Conservation (phyloP, 2,113 vertebrate genomes). For the Penelope pileata region DNA sequence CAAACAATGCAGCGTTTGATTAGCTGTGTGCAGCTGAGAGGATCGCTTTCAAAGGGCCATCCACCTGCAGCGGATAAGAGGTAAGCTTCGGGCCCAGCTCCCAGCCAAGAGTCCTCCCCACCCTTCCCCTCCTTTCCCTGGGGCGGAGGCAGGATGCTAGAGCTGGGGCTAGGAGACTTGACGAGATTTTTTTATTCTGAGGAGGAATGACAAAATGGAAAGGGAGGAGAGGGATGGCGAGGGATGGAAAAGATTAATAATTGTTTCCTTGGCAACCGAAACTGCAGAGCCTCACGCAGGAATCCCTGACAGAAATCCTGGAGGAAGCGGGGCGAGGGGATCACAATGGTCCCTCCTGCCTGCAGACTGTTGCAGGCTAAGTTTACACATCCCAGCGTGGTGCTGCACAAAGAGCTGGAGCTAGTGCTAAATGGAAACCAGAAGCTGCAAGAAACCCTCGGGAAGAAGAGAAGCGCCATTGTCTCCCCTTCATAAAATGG, state of each 20-base stretch:
- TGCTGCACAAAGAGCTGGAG: neutral
- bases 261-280: constrained; percentile 65
- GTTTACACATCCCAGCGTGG: constrained; percentile 26
- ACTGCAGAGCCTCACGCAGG: neutral
- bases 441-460: constrained; percentile 14
- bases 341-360: constrained; percentile 30
- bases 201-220: constrained; percentile 19
- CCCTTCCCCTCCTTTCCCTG: neutral
- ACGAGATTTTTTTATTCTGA: neutral
- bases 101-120: neutral
- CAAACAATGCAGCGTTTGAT: constrained; percentile 27
- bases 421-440: constrained; percentile 34
- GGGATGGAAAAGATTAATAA: constrained; percentile 48
- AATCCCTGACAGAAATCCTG: constrained; percentile 52
- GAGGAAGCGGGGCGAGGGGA: neutral
- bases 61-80: neutral
- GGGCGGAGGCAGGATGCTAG: neutral
- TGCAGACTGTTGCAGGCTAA: constrained; percentile 13
- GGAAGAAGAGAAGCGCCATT: neutral
- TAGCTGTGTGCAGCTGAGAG: constrained; percentile 3
- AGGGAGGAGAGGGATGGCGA: neutral
- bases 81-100: neutral
- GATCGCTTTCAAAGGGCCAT: neutral
- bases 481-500: neutral
- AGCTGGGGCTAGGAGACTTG: neutral